Evolutionary conservation across 1,140 invertebrate genomes (phyloP), one percentile per base, ranked within the genome.

Genomic region (Leucophenga varia): DNA sequence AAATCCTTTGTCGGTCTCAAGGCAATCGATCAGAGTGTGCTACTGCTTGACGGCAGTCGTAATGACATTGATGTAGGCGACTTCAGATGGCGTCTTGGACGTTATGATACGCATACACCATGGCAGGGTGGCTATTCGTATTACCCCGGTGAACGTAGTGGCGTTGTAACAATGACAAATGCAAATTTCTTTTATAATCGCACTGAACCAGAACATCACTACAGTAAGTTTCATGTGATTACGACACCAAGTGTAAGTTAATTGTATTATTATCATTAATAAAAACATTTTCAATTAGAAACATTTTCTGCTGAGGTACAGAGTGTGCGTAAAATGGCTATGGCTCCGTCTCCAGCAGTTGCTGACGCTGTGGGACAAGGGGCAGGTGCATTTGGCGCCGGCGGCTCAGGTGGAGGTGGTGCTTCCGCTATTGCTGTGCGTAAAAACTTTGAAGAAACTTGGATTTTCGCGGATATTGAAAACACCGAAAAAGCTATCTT

Each of bases 1-100:
- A 86, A 91, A 67, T 94, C 93, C 1, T 88, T 87, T 54, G 84
- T 97, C 37, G 90, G 89, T 28, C 69, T 97, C 4, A 74, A 93
- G 45, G 93, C 69, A 1, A 83, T 97, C 3, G 93, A 97, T 77
- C 89, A 95, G 73, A 90, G 90, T 75, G 88, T 93, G 0, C 64
- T 90, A 0, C 64, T 91, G 2, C 76, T 96, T 9, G 64, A 58
- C 28, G 37, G 8, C 31, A 18, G 35, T 14, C 61, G 58, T 18
- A 70, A 70, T 30, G 69, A 72, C 22, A 30, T 73, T 10, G 52
- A 19, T 28, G 48, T 63, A 38, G 43, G 72, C 37, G 55, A 78
- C 3, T 64, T 76, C 3, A 56, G 64, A 6, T 79, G 64, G 64
- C 52, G 77, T 16, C 52, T 75, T 49, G 57, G 48, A 41, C 30